phyloP scores from a whole-genome alignment of 2,888 invertebrate species.

The Cylloceria caligata region DNA sequence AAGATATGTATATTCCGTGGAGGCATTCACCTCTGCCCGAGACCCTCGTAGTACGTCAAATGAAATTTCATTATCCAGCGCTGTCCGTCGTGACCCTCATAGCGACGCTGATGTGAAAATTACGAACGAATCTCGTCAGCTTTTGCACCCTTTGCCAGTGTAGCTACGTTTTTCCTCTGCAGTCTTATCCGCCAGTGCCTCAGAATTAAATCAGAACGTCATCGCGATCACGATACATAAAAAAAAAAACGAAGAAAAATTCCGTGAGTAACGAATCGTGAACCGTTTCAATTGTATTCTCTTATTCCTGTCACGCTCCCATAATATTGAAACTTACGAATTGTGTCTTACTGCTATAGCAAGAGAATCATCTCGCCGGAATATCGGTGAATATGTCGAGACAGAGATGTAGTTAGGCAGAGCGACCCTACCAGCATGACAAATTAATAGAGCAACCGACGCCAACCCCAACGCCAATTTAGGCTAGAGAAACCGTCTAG shows the following conservation, averaged over 20 bases:
- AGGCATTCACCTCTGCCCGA: conserved; percentile 32
- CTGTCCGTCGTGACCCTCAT: conserved; percentile 37
- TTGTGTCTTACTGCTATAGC: conserved; percentile 72
- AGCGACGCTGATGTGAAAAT: conserved; percentile 52
- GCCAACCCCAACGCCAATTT: conserved; percentile 54
- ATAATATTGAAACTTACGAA: conserved; percentile 81
- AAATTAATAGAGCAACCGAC: conserved; percentile 59
- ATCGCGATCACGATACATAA: conserved; percentile 17
- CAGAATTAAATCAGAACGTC: conserved; percentile 38
- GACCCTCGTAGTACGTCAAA: conserved; percentile 32
- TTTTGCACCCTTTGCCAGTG: background rate
- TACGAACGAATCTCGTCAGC: conserved; percentile 54
- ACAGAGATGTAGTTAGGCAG: conserved; percentile 10
- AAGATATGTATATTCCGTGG: conserved; percentile 34
- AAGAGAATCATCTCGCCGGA: conserved; percentile 54
- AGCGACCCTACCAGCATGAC: conserved; percentile 41
- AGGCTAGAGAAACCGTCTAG: conserved; percentile 48
- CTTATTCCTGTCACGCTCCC: conserved; percentile 80
- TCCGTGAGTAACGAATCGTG: conserved; percentile 75
- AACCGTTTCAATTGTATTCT: conserved; percentile 68
- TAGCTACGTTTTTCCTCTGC: conserved; percentile 35
- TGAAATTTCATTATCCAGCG: conserved; percentile 66
- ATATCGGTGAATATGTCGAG: conserved; percentile 53
- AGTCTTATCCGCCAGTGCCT: conserved; percentile 16
- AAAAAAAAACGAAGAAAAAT: conserved; percentile 33